Evolutionary conservation across 2,113 vertebrate species (phyloP), one percentile per base, ranked within the genome.

Genomic region (Ahaetulla prasina): DNA sequence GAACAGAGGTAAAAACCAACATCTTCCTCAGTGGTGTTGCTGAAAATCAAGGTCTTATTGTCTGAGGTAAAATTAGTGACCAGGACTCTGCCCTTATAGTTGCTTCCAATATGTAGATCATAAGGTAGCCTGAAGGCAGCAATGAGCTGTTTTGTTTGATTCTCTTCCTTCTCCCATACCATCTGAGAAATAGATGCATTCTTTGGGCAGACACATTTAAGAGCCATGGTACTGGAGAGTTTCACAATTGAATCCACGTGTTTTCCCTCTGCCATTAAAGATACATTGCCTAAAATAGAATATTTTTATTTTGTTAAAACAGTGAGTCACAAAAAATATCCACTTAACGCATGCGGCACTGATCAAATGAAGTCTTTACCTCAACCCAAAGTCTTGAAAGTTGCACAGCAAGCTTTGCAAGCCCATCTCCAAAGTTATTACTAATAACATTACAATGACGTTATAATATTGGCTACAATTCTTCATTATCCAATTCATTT

Each of bases 151-250:
- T 94, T 97, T 30, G 94, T 3, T 2, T 90, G 84, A 16, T 23
- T 25, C 20, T 74, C 92, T 47, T 93, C 2, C 97, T 98, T 98
- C 89, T 95, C 95, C 98, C 98, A 99, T 87, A 97, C 97, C 74
- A 97, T 93, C 97, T 98, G 98, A 50, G 94, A 98, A 94, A 98
- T 94, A 20, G 47, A 94, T 0, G 95, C 93, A 0, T 6, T 80
- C 91, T 97, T 97, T 1, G 98, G 97, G 60, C 97, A 98, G 74
- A 96, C 89, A 85, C 98, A 98, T 35, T 97, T 94, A 43, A 99
- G 97, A 11, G 97, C 96, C 98, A 98, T 97, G 43, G 97, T 97
- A 90, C 98, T 96, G 57, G 97, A 96, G 90, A 98, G 96, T 2
- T 91, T 97, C 74, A 98, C 94, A 2, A 94, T 96, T 3, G 96